Percentiles rank a stretch among this genome's conserved stretches.
phyloP scores from a whole-genome alignment of 2,888 invertebrate species.

The Folsomia manolachei region DNA sequence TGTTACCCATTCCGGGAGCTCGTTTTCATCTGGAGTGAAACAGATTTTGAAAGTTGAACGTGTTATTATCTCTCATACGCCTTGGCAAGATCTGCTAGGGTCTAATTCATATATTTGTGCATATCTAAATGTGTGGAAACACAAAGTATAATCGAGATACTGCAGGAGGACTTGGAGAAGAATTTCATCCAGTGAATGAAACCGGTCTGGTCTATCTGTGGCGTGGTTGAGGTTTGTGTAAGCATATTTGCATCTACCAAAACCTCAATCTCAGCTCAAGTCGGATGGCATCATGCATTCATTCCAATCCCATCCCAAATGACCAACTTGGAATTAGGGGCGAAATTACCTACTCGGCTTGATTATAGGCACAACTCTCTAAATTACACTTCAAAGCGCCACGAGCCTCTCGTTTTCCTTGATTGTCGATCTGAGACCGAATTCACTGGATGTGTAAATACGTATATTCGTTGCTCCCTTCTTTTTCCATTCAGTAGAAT shows the following conservation, averaged over 20 bases:
- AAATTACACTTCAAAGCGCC: conserved; percentile 16
- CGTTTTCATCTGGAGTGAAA: neutral
- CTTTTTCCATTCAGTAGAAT: neutral
- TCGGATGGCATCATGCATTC: neutral
- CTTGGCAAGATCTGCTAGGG: neutral
- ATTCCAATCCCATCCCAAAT: conserved; percentile 7
- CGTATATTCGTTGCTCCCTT: too few species aligned
- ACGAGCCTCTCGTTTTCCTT: conserved; percentile 22
- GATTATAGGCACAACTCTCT: neutral
- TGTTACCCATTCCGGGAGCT: neutral
- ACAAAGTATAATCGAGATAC: neutral
- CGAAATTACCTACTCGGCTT: neutral
- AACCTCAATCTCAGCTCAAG: neutral
- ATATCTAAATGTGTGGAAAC: too few species aligned
- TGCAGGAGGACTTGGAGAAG: neutral
- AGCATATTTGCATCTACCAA: neutral
- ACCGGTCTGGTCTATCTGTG: neutral
- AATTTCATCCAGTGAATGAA: neutral
- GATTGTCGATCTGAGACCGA: conserved; percentile 17
- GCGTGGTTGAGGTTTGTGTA: neutral
- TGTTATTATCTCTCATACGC: neutral
- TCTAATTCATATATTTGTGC: too few species aligned
- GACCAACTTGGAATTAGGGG: conserved; percentile 12
- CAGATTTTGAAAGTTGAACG: neutral
- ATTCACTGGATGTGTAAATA: neutral